Conservation (phyloP, 2,113 vertebrate species). For the Numida meleagris region DNA sequence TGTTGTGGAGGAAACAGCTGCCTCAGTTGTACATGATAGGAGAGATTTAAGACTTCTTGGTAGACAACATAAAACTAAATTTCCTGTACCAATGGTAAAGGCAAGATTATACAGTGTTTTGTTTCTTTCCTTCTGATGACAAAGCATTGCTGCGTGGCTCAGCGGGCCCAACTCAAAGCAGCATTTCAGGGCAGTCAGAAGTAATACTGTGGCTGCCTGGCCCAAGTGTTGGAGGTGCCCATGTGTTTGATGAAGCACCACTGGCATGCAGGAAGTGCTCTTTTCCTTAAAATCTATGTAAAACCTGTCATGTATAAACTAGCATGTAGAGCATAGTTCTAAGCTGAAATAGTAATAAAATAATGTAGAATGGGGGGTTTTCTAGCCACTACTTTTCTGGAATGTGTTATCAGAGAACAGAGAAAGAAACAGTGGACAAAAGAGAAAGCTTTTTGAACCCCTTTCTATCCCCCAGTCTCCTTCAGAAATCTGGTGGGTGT, state of each 20-base stretch:
- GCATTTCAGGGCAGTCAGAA: background rate
- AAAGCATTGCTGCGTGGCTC: background rate
- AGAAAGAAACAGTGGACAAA: accelerated
- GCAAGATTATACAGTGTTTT: background rate
- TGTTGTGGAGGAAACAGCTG: background rate
- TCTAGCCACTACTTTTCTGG: background rate
- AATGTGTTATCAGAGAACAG: background rate
- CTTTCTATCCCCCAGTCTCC: accelerated
- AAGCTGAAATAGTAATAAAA: background rate
- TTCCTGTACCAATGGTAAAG: background rate
- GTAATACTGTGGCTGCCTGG: background rate
- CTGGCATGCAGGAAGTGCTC: accelerated
- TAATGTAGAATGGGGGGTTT: background rate
- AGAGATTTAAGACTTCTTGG: background rate
- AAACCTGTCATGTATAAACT: accelerated
- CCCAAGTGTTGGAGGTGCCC: background rate
- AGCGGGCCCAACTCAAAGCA: background rate
- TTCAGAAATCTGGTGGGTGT: background rate
- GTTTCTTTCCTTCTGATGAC: background rate
- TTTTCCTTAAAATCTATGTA: background rate
- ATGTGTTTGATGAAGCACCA: too few species aligned
- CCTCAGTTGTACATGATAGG: background rate
- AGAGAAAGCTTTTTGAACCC: background rate
- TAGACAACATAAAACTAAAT: background rate
- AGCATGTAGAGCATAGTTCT: background rate